These are phyloP conservation scores for Eospalax fontanierii DNA, from an alignment of 2,797 vertebrate genomes.

Conservation along the genomic window DNA sequence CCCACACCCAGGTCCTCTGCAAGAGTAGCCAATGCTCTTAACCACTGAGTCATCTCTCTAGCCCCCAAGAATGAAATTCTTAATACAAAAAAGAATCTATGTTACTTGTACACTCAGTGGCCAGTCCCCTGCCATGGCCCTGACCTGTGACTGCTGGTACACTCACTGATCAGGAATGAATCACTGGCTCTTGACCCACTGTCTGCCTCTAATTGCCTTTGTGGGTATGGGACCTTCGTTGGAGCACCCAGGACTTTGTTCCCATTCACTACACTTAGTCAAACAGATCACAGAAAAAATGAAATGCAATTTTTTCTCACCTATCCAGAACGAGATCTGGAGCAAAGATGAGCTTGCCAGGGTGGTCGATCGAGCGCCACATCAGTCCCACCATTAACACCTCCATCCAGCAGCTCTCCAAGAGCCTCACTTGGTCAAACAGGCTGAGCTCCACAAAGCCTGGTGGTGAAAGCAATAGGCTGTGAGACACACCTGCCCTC, in stretches of 20 bases:
- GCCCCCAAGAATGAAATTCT: not conserved
- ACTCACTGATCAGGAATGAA: not conserved
- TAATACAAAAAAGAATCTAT: conserved; percentile 29
- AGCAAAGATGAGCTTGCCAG: conserved; percentile 97
- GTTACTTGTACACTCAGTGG: not conserved
- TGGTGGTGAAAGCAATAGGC: conserved; percentile 84
- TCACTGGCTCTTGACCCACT: not conserved
- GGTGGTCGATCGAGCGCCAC: conserved; percentile 98
- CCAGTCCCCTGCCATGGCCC: not conserved
- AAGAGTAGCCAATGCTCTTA: too few relatives aligned
- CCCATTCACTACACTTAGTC: not conserved
- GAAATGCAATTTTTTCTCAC: conserved; percentile 86
- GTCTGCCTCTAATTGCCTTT: conserved; percentile 11
- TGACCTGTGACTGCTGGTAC: not conserved
- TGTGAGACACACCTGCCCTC: conserved; percentile 47
- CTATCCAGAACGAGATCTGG: conserved; percentile 97
- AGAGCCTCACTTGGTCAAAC: conserved; percentile 95
- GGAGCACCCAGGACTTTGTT: not conserved
- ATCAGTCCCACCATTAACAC: conserved; percentile 98
- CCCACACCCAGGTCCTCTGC: too few relatives aligned
- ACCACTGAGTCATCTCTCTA: too few relatives aligned
- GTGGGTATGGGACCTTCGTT: conserved; percentile 44
- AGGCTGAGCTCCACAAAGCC: conserved; percentile 96
- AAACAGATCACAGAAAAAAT: conserved; percentile 3
- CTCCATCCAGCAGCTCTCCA: conserved; percentile 99